A percentile compares a stretch with the other conserved stretches of the same genome.
Conservation (phyloP, 2,113 vertebrate genomes). For the Lethenteron camtschaticum region DNA sequence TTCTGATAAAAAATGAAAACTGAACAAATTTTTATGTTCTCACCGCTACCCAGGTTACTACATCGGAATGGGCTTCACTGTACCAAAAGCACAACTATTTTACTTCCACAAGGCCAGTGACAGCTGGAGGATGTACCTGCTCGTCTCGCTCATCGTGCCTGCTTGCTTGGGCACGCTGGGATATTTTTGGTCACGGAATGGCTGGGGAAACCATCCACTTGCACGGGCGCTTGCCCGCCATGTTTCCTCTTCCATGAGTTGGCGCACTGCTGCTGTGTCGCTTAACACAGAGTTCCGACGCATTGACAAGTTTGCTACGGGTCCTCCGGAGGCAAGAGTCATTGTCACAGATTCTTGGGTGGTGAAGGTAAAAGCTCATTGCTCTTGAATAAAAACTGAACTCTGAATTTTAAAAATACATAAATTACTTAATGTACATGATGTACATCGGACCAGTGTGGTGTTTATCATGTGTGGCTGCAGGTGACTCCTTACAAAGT, state of each 20-base stretch:
- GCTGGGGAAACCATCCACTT: slow-evolving; percentile 49
- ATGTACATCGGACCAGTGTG: too few species aligned
- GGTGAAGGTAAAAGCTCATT: slow-evolving; percentile 13
- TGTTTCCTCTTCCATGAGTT: slow-evolving; percentile 25
- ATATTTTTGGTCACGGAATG: slow-evolving; percentile 40
- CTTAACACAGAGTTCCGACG: slow-evolving; percentile 63
- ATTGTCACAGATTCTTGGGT: slow-evolving; percentile 78
- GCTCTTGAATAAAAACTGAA: too few species aligned
- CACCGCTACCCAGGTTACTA: slow-evolving; percentile 47
- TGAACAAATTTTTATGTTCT: not conserved
- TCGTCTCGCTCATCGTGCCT: slow-evolving; percentile 28
- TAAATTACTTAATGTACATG: too few species aligned
- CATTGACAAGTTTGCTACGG: slow-evolving; percentile 73
- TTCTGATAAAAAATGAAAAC: too few species aligned
- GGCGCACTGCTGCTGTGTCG: slow-evolving; percentile 45
- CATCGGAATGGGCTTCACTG: slow-evolving; percentile 60
- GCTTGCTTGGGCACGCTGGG: slow-evolving; percentile 23
- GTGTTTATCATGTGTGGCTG: too few species aligned
- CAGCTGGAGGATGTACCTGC: slow-evolving; percentile 38
- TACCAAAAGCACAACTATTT: slow-evolving; percentile 44
- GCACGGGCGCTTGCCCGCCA: slow-evolving; percentile 29
- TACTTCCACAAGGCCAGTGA: slow-evolving; percentile 27
- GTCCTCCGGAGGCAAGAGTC: slow-evolving; percentile 43
- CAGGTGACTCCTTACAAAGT: slow-evolving; percentile 56
- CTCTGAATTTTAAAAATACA: too few species aligned